phyloP scores from a whole-genome alignment of 2,113 vertebrate genomes.

The Apteryx mantelli region DNA sequence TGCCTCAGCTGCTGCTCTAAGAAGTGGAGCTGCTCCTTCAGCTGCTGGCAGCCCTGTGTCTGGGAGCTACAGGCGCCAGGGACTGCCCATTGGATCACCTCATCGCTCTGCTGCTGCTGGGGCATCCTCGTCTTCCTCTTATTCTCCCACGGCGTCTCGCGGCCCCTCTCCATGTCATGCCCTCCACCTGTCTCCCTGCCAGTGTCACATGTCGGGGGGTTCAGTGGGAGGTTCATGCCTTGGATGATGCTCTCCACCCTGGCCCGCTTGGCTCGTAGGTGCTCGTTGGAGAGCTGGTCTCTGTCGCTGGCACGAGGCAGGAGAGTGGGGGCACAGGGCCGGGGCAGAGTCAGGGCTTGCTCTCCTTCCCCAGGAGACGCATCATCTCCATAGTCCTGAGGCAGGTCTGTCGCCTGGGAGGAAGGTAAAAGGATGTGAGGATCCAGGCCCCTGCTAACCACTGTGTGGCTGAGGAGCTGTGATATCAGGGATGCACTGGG shows the following conservation, averaged over 20 bases:
- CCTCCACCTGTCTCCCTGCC: conserved; percentile 57
- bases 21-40: conserved; percentile 88
- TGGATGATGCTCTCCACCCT: conserved; percentile 92
- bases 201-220: background rate
- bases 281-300: conserved; percentile 77
- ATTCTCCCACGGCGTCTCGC: conserved; percentile 75
- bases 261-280: conserved; percentile 88
- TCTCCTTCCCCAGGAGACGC: conserved; percentile 71
- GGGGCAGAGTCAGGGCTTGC: conserved; percentile 55
- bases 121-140: conserved; percentile 88
- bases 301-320: conserved; percentile 61
- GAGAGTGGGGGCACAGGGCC: background rate
- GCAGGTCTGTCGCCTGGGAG: conserved; percentile 59
- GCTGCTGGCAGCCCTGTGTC: conserved; percentile 79
- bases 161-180: conserved; percentile 47
- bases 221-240: conserved; percentile 85
- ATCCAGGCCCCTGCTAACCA: conserved; percentile 75
- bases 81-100: background rate
- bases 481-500: conserved; percentile 79
- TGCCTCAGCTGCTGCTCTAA: conserved; percentile 86
- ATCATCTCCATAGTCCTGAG: conserved; percentile 72
- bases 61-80: conserved; percentile 35
- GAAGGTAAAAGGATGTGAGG: conserved; percentile 74
- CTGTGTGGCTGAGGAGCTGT: conserved; percentile 79
- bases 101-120: conserved; percentile 69